Conservation (phyloP, 2,888 invertebrate genomes). For the Anarsia innoxiella region DNA sequence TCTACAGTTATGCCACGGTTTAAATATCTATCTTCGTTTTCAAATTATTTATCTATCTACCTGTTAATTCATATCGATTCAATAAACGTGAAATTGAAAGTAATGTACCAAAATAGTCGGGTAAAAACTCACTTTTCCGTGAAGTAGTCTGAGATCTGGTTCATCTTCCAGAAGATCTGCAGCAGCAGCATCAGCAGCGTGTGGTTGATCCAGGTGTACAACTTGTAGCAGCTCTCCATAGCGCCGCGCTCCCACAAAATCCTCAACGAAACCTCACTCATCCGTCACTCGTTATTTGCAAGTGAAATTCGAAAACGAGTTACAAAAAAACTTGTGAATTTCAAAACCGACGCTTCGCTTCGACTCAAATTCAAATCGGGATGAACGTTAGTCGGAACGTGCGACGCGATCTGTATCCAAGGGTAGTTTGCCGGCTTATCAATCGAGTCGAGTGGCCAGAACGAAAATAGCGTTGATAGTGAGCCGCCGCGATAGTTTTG, state of each 20-base stretch:
- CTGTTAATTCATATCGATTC: too few relatives aligned
- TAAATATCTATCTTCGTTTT: too few relatives aligned
- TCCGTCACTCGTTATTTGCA: slow-evolving; percentile 52
- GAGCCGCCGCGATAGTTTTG: slow-evolving; percentile 34
- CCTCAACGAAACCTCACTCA: slow-evolving; percentile 61
- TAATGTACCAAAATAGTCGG: too few relatives aligned
- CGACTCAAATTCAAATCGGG: slow-evolving; percentile 7
- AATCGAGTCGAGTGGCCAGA: slow-evolving; percentile 27
- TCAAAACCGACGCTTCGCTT: slow-evolving; percentile 6
- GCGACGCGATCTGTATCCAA: slow-evolving; percentile 31
- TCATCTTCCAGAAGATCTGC: slow-evolving; percentile 70
- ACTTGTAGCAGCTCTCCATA: slow-evolving; percentile 65
- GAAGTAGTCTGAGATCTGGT: slow-evolving; percentile 65
- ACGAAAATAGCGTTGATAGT: slow-evolving; percentile 44
- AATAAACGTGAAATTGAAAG: too few relatives aligned
- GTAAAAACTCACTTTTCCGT: slow-evolving; percentile 61
- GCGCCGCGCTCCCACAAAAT: slow-evolving; percentile 56
- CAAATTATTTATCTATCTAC: too few relatives aligned
- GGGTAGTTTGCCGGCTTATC: slow-evolving; percentile 42
- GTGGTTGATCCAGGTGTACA: slow-evolving; percentile 68
- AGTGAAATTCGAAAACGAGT: slow-evolving; percentile 30
- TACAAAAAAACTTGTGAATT: too few relatives aligned
- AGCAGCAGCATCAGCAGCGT: slow-evolving; percentile 63
- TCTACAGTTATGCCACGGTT: too few relatives aligned
- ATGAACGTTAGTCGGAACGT: slow-evolving; percentile 25